These are phyloP conservation scores for Daubentonia madagascariensis DNA, from an alignment of 2,113 vertebrate species.

Conservation along the genomic window DNA sequence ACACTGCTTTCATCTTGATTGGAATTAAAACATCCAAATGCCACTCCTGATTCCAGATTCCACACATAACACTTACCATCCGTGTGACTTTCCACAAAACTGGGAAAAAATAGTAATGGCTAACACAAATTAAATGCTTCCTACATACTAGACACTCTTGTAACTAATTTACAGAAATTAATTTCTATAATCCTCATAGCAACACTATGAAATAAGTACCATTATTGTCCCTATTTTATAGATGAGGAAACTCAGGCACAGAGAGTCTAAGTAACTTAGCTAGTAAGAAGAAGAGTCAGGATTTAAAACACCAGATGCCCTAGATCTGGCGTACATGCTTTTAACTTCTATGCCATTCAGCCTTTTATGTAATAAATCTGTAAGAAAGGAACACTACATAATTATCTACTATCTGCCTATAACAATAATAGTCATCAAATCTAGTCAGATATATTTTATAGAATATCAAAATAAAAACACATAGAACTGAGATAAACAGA, in stretches of 20 bases:
- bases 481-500: constrained; percentile 17
- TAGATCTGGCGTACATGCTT: neutral
- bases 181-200: neutral
- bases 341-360: neutral
- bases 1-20: neutral
- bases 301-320: neutral
- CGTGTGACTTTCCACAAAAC: neutral
- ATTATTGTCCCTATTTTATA: neutral
- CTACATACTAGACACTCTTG: neutral
- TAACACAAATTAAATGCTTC: neutral
- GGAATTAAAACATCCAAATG: neutral
- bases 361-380: neutral
- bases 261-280: neutral
- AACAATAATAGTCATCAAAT: neutral
- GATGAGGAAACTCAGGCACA: neutral
- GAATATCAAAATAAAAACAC: constrained; percentile 22
- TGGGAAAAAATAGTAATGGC: neutral
- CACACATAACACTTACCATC: neutral
- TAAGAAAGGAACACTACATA: neutral
- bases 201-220: neutral
- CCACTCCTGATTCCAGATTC: neutral
- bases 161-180: neutral
- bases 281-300: neutral
- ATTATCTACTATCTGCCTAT: neutral
- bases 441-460: constrained; percentile 8